Base-by-base conservation (phyloP, 2,797 vertebrate species). In the Clarias fuscus region DNA sequence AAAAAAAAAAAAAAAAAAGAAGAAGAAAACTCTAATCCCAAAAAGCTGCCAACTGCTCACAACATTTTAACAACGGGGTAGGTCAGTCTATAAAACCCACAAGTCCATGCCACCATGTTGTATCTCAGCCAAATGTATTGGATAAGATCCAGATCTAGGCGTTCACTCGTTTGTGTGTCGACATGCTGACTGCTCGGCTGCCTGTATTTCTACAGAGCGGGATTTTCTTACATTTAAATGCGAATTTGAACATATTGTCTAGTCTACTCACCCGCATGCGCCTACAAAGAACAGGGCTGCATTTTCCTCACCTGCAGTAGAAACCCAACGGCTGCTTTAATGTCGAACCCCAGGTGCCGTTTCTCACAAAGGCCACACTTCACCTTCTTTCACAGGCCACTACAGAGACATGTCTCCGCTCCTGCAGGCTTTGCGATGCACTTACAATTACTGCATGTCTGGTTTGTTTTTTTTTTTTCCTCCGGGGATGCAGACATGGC, bases 351-450 rank as follows among this genome's bases (percentile, higher is more conserved):
- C 85, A 85, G 68, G 84, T 80, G 71, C 65, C 84, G 71, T 68
- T 87, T 86, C 22, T 84, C 30, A 64, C 82, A 81, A 86, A 70
- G 37, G 61, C 73, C 68, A 88, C 79, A 59, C 75, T 82, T 84
- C 56, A 84, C 15, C 88, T 67, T 70, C 86, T 89, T 86, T 88
- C 89, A 53, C 89, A 87, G 88, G 86, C 83, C 88, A 89, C 73
- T 73, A 70, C 37, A 53, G 85, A 84, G 76, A 85, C 79, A 43
- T 82, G 64, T 72, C 81, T 85, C 68, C 71, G 77, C 70, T 72
- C 64, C 61, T 81, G 59, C 43, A 70, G 72, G 62, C 71, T 70
- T 81, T 61, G 76, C 78, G 18, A 14, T 71, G 56, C 33, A 53
- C 53, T 88, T 80, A 77, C 82, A 83, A 80, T 88, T 82, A 78